phyloP scores from a whole-genome alignment of 37 sponge, comb jelly and placozoan genomes.

The Tethya wilhelma region DNA sequence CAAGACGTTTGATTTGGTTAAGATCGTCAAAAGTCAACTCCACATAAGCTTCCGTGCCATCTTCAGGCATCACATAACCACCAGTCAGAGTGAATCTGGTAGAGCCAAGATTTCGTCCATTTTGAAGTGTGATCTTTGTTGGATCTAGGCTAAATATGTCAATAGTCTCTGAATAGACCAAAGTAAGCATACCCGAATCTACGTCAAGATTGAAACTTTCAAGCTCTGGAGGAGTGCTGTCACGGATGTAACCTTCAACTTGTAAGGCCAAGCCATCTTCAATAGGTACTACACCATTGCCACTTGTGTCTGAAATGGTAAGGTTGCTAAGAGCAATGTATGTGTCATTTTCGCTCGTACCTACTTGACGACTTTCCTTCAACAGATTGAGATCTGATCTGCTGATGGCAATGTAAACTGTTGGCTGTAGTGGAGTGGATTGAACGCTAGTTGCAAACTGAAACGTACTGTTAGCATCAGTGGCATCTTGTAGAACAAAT shows the following conservation, averaged over 20 bases:
- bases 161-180: slow-evolving; percentile 87
- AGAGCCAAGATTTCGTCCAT: slow-evolving; percentile 11
- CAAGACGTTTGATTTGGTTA: slow-evolving; percentile 84
- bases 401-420: slow-evolving; percentile 55
- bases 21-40: slow-evolving; percentile 61
- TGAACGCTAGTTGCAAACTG: slow-evolving; percentile 25
- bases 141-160: slow-evolving; percentile 63
- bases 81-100: slow-evolving; percentile 53
- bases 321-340: slow-evolving; percentile 45
- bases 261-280: slow-evolving; percentile 25
- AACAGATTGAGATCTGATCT: slow-evolving; percentile 65
- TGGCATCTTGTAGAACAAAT: slow-evolving; percentile 61
- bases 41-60: slow-evolving; percentile 54
- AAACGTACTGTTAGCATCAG: slow-evolving; percentile 30
- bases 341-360: slow-evolving; percentile 52
- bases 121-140: slow-evolving; percentile 75
- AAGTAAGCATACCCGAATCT: slow-evolving; percentile 63
- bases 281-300: slow-evolving; percentile 52
- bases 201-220: slow-evolving; percentile 69
- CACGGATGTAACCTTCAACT: slow-evolving; percentile 42
- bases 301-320: slow-evolving; percentile 68
- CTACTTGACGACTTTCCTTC: slow-evolving; percentile 69
- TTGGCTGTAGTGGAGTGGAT: slow-evolving; percentile 25
- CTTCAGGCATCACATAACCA: slow-evolving; percentile 50
- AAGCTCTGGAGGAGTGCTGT: slow-evolving; percentile 68